Evolutionary conservation across 2,113 vertebrate species (phyloP).

Genomic region (Embiotoca jacksoni): DNA sequence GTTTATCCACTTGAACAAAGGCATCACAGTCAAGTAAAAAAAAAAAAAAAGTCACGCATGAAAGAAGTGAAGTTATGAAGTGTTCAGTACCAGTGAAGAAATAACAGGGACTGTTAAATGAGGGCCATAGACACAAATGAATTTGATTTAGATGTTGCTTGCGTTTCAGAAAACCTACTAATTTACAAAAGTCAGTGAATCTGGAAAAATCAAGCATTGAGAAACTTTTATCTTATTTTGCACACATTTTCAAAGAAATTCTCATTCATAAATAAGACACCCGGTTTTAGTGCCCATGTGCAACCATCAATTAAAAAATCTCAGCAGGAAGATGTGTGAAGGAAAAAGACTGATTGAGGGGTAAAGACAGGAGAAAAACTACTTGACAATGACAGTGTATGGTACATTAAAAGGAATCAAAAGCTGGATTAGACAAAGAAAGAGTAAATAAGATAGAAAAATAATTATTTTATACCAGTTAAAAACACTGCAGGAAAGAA

Average conservation of each 20-base stretch:
- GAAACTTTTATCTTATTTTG: background rate
- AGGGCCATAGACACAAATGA: background rate
- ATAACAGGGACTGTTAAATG: background rate
- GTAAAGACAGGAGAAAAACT: background rate
- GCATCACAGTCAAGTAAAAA: background rate
- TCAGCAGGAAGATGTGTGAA: background rate
- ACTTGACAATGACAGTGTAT: background rate
- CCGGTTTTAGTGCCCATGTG: background rate
- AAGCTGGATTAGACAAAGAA: background rate
- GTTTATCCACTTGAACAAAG: background rate
- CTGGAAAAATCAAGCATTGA: background rate
- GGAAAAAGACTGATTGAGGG: background rate
- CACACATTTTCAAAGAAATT: background rate
- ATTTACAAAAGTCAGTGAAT: background rate
- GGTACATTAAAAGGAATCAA: background rate
- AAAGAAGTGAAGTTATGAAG: no score
- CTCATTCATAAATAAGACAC: conserved; percentile 20
- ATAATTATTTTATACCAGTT: conserved; percentile 10
- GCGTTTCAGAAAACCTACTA: background rate
- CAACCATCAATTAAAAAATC: background rate
- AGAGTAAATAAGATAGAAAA: background rate
- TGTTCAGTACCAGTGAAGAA: background rate
- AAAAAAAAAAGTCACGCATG: no score
- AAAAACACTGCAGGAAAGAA: conserved; percentile 10
- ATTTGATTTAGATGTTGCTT: background rate